Conservation (phyloP, 2,113 vertebrate species). For the Aspidoscelis tigris region DNA sequence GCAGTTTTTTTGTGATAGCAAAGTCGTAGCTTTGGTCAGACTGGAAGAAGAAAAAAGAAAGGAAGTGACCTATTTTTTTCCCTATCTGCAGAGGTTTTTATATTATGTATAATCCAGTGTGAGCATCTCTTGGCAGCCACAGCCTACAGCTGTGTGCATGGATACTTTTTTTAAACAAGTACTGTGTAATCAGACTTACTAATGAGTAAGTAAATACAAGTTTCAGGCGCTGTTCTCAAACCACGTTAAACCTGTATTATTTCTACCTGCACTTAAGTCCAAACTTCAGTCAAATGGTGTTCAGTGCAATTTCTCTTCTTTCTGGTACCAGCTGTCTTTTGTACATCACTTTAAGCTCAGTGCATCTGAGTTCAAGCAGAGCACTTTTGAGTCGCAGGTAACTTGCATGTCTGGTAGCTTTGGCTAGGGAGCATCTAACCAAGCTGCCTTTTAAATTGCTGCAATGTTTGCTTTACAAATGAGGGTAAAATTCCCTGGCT, state of each 20-base stretch:
- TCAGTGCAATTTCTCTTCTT: slow-evolving; percentile 47
- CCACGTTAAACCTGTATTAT: slow-evolving; percentile 35
- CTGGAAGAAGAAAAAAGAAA: slow-evolving; percentile 59
- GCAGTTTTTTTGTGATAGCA: slow-evolving; percentile 67
- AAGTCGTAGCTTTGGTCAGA: slow-evolving; percentile 69
- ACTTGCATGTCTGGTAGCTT: slow-evolving; percentile 5
- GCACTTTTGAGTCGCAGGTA: slow-evolving; percentile 30
- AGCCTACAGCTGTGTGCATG: background rate
- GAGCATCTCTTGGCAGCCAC: slow-evolving; percentile 41
- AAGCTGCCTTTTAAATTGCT: slow-evolving; percentile 28
- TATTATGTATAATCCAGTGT: slow-evolving; percentile 50
- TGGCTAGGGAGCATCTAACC: slow-evolving; percentile 12
- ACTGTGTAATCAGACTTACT: background rate
- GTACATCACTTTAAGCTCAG: slow-evolving; percentile 19
- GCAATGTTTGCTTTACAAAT: slow-evolving; percentile 6
- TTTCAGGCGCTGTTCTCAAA: background rate
- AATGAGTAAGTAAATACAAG: background rate
- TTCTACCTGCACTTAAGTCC: slow-evolving; percentile 57
- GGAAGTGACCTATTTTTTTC: slow-evolving; percentile 74
- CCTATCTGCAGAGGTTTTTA: slow-evolving; percentile 71
- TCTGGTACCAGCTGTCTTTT: slow-evolving; percentile 53
- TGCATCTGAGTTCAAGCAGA: background rate
- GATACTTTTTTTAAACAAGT: background rate
- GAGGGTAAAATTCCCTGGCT: slow-evolving; percentile 24
- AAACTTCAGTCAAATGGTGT: slow-evolving; percentile 65